Base-by-base conservation (phyloP, 2,888 invertebrate genomes). In the Trachelus tabidus region DNA sequence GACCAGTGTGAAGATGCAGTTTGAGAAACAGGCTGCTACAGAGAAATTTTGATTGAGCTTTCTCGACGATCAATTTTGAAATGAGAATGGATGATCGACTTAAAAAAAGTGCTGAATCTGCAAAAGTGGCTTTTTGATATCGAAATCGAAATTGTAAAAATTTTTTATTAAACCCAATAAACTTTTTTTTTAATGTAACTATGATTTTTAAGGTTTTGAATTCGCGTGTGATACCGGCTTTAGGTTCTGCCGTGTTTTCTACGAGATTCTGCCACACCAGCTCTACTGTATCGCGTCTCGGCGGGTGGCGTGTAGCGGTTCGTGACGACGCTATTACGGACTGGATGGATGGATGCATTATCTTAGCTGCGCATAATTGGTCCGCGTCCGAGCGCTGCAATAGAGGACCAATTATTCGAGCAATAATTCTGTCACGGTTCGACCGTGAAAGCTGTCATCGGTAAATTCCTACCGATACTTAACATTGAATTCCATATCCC, bases 311-410 rank as follows among this genome's bases (percentile, higher is more conserved):
- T 83, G 81, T 79, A 78, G 82, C 79, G 79, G 69, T 83, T 84
- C 84, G 84, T 84, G 84, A 84, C 84, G 81, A 81, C 77, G 84
- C 81, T 81, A 84, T 84, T 83, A 81, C 75, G 79, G 79, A 73
- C 79, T 80, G 79, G 80, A 83, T 84, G 82, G 82, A 83, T 83
- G 82, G 82, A 83, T 84, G 83, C 84, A 84, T 84, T 83, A 83
- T 83, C 82, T 81, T 77, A 77, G 81, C 77, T 40, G 77, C 76
- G 79, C 79, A 77, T 78, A 82, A 82, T 79, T 78, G 80, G 78
- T 79, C 77, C 75, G 74, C 40, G 12, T 68, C 75, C 56, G 33
- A 75, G 77, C 73, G 79, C 76, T 73, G 77, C 81, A 79, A 81
- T 79, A 75, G 78, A 76, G 74, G 30, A 73, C 78, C 81, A 80